Conservation (phyloP, 2,113 vertebrate genomes). For the Lagopus muta region DNA sequence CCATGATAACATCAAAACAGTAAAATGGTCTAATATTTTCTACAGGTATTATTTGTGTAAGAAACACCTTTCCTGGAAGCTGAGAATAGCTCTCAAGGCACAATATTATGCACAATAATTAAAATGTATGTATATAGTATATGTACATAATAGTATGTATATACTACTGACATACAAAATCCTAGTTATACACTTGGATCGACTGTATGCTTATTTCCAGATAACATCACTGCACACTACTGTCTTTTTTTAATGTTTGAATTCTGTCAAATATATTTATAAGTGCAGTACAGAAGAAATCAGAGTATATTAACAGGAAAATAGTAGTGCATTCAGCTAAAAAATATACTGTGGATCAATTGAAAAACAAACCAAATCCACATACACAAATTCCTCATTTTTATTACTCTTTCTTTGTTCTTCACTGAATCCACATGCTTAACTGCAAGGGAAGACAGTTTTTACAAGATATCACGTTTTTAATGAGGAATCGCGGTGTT, state of each 20-base stretch:
- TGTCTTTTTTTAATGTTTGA: background rate
- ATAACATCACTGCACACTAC: background rate
- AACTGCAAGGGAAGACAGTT: background rate
- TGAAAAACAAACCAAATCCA: background rate
- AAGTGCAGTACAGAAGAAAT: background rate
- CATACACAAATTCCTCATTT: background rate
- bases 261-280: background rate
- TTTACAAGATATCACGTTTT: background rate
- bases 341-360: background rate
- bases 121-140: too few species aligned
- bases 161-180: background rate
- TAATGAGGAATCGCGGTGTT: background rate
- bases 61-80: background rate
- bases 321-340: background rate
- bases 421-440: background rate
- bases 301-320: background rate
- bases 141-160: too few species aligned
- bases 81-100: background rate
- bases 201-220: background rate
- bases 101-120: background rate
- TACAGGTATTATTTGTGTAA: background rate
- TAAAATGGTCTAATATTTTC: background rate
- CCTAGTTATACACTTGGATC: background rate
- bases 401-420: background rate
- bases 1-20: background rate